Base-by-base conservation (phyloP, 2,888 invertebrate genomes). In the Euplagia quadripunctaria region DNA sequence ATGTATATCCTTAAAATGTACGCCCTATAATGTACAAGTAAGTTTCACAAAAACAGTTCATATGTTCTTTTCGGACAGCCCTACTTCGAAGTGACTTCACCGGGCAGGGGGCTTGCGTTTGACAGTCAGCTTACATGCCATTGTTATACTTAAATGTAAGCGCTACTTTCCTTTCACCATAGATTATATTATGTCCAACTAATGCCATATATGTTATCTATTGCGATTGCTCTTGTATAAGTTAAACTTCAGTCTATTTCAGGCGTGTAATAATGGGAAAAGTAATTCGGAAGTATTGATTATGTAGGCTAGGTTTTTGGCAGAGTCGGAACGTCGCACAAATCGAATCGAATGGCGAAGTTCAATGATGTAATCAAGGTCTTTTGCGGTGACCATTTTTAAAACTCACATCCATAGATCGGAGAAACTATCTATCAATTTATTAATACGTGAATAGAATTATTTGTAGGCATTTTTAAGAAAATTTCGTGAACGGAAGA, bases 191-290 rank as follows among this genome's bases (percentile, higher is more conserved):
- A 81, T 83, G 83, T 80, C 71, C 75, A 77, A 74, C 76, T 77
- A 76, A 79, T 73, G 68, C 85, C 75, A 76, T 81, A 78, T 83
- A 83, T 73, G 77, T 72, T 65, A 83, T 76, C 64, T 77, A 73
- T 77, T 82, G 65, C 82, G 72, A 80, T 76, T 76, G 72, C 74
- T 75, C 75, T 74, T 64, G 61, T 42, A 43, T 58, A 16, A 64
- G 46, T 52, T 20, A 16, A 5, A 16, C 2, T 42, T 42, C 58
- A 58, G 52, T 12, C 14, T 66, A 66, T 14, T 65, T 67, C 9
- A 67, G 17, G 55, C 42, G 17, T 8, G 12, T 55, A 55, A 42
- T 42, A 42, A n/a, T 42, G 3, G 6, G 16, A 1, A 43, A 51
- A 49, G 31, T 68, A 43, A 42, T 68, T 42, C 55, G 2, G n/a